Evolutionary conservation across 2,113 vertebrate genomes (phyloP), one percentile per base, ranked within the genome.

Genomic region (Tachysurus vachellii): DNA sequence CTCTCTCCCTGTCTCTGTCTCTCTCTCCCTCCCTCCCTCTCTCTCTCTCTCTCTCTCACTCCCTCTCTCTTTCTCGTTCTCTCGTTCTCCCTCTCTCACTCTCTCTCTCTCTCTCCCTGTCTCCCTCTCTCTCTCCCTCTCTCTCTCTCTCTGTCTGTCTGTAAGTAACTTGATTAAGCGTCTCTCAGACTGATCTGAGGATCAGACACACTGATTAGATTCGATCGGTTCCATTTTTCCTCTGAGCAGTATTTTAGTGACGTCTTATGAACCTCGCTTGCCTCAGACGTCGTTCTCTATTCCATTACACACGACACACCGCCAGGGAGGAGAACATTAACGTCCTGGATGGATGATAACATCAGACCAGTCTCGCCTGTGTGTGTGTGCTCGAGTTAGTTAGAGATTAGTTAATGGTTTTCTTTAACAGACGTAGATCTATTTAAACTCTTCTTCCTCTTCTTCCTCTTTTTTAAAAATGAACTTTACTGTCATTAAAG

Each of bases 141-240:
- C 73, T 53, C n/a, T 64, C 36, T 68, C 50, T 44, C 23, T n/a
- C 68, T 9, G 12, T 13, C 47, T 62, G 73, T 50, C 44, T 80
- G 70, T 70, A 59, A 61, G 28, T 57, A 80, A 85, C 84, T 85
- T 28, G 64, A 86, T 84, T 84, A 84, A 80, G 42, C 28, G 57
- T 66, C 80, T 82, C 26, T 66, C 56, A 82, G 80, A 79, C 83
- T 31, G 71, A 26, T 84, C 75, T 76, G 81, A 12, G 54, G 10
- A 12, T 80, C 28, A 80, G 77, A 80, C 54, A 12, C 5, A 57
- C 77, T 80, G 75, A 84, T 66, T 66, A 36, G 70, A 79, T 86
- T 86, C 44, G 68, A 82, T 87, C 64, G 62, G 54, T 76, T 85
- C 80, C 36, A 4, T 23, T 82, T n/a, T 31, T 64, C 61, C 57